Base-by-base conservation (phyloP, 2,888 invertebrate genomes). In the Keiferia lycopersicella region DNA sequence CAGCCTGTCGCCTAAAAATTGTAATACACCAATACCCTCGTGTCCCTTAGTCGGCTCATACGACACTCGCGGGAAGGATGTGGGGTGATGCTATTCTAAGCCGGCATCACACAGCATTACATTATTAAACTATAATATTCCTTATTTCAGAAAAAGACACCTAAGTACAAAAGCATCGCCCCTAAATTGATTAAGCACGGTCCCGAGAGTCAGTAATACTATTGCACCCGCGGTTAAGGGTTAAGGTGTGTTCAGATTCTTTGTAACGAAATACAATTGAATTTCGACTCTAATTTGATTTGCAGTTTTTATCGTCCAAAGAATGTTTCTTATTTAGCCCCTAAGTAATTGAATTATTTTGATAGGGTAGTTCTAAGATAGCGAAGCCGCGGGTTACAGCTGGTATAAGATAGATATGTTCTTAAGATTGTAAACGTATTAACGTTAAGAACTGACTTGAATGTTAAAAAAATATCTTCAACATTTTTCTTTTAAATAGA, bases 181-280 rank as follows among this genome's bases (percentile, higher is more conserved):
- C 68, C 70, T 72, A 85, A 86, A 87, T 88, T 84, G 84, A 86
- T 84, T 87, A 79, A 78, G 78, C 79, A 83, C 82, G 86, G 77
- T 82, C 73, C 80, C 70, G 72, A 75, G 81, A 76, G 70, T 76
- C 66, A 66, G 66, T 71, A 73, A 71, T 68, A 67, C 69, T 61
- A 68, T 69, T 62, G 45, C 61, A 18, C 41, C 65, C 65, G 79
- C 72, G 79, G 80, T 79, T 77, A 68, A 72, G 76, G 78, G 75
- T 76, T 77, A 80, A 79, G 74, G 69, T 70, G 67, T 70, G 69
- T 69, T 70, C 68, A 69, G 73, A 74, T 73, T 77, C 77, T 77
- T 79, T 81, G 73, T 74, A 71, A 76, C 71, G 76, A 68, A 78
- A 73, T 64, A 67, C 66, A 79, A 82, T 84, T 81, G 70, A 78